Evolutionary conservation across 2,113 vertebrate genomes (phyloP).

Genomic region (Xenopus laevis): DNA sequence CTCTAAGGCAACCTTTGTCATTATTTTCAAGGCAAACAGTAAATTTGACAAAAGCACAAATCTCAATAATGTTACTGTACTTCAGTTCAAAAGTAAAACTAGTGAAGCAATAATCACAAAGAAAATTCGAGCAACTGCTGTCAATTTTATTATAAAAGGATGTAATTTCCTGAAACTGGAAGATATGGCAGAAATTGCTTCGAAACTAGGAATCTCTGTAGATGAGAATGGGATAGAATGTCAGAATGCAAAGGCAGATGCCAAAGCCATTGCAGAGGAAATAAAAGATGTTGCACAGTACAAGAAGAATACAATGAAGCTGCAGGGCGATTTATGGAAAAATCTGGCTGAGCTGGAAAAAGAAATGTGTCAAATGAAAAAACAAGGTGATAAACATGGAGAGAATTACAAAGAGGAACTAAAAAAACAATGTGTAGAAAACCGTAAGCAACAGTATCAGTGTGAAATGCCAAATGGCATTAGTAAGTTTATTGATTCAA

Average conservation of each 20-base stretch:
- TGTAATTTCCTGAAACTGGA: conserved; percentile 41
- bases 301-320: conserved; percentile 37
- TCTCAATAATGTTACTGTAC: conserved; percentile 38
- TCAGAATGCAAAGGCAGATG: conserved; percentile 1
- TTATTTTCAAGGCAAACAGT: conserved; percentile 42
- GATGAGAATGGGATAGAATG: conserved; percentile 50
- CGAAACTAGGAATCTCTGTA: conserved; percentile 43
- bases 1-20: conserved; percentile 45
- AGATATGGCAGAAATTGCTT: conserved; percentile 45
- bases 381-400: background rate
- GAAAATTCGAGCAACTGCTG: conserved; percentile 40
- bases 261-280: background rate
- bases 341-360: conserved; percentile 47
- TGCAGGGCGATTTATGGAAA: conserved; percentile 50
- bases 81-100: conserved; percentile 43
- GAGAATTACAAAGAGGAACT: conserved; percentile 38
- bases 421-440: conserved; percentile 35
- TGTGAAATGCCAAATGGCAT: conserved; percentile 29
- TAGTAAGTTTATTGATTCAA: conserved; percentile 46
- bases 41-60: conserved; percentile 53
- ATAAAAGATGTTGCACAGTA: conserved; percentile 32
- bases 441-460: conserved; percentile 47
- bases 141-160: conserved; percentile 6
- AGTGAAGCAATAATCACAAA: conserved; percentile 32
- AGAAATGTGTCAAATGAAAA: conserved; percentile 31